These are phyloP conservation scores for Hoplodrina ambigua DNA, from an alignment of 2,888 invertebrate species.

Conservation along the genomic window DNA sequence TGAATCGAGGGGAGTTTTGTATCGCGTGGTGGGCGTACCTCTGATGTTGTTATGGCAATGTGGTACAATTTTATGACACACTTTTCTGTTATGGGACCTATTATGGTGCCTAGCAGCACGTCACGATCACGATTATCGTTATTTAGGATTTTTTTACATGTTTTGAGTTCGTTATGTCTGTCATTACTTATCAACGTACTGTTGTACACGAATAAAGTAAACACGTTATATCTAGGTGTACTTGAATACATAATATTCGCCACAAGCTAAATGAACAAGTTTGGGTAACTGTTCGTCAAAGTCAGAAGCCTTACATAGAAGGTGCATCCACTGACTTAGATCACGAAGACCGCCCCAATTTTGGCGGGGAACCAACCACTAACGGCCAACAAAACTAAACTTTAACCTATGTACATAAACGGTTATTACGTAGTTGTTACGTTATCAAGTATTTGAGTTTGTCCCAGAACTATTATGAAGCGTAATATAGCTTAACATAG, in stretches of 20 bases:
- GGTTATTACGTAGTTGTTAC: background rate
- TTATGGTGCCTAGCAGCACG: slow-evolving; percentile 17
- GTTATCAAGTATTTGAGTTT: no score
- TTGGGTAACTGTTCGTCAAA: background rate
- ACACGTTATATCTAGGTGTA: background rate
- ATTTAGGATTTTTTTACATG: background rate
- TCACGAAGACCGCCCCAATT: background rate
- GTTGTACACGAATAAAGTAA: background rate
- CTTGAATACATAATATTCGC: no score
- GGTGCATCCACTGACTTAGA: background rate
- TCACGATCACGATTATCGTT: slow-evolving; percentile 11
- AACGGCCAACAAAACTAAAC: background rate
- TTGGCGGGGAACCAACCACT: background rate
- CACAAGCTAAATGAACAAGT: no score
- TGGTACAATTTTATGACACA: slow-evolving; percentile 36
- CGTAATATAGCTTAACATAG: background rate
- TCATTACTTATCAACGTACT: background rate
- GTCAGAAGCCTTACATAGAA: background rate
- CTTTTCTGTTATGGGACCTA: slow-evolving; percentile 21
- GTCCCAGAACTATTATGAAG: background rate
- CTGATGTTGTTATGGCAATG: slow-evolving; percentile 37
- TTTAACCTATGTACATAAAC: background rate
- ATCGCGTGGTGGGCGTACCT: slow-evolving; percentile 13
- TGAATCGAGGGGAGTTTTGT: slow-evolving; percentile 48
- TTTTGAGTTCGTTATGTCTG: background rate